Percentiles rank a stretch among this genome's conserved stretches.
phyloP scores from a whole-genome alignment of 2,888 invertebrate genomes.

The Diarsia rubi region DNA sequence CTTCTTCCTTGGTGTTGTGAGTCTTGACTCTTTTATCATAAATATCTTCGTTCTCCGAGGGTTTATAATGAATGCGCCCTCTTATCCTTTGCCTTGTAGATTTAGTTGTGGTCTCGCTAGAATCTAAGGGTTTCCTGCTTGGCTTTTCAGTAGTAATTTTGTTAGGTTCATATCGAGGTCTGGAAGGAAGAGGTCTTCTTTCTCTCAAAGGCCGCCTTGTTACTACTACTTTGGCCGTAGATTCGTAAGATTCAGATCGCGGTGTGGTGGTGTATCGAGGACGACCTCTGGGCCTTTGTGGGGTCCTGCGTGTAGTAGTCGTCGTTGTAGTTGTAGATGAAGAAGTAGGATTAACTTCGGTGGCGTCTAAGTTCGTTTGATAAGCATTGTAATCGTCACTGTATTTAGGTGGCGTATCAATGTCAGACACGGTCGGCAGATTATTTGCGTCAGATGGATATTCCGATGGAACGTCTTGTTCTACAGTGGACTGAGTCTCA shows the following conservation, averaged over 20 bases:
- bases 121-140: slow-evolving; percentile 75
- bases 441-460: slow-evolving; percentile 71
- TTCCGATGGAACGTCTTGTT: slow-evolving; percentile 71
- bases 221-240: slow-evolving; percentile 79
- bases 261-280: slow-evolving; percentile 85
- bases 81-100: slow-evolving; percentile 83
- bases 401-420: slow-evolving; percentile 71
- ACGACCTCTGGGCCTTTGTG: slow-evolving; percentile 81
- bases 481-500: slow-evolving; percentile 71
- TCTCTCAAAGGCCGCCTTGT: slow-evolving; percentile 90
- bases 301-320: slow-evolving; percentile 81
- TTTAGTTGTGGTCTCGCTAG: slow-evolving; percentile 82
- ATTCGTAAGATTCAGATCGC: slow-evolving; percentile 84
- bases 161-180: slow-evolving; percentile 83
- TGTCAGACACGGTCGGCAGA: slow-evolving; percentile 68
- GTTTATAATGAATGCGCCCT: slow-evolving; percentile 89
- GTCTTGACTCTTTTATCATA: slow-evolving; percentile 77
- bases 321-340: slow-evolving; percentile 79
- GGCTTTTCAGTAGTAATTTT: slow-evolving; percentile 84
- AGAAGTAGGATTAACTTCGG: slow-evolving; percentile 69
- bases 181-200: slow-evolving; percentile 85
- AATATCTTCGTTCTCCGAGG: slow-evolving; percentile 82
- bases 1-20: slow-evolving; percentile 78
- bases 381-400: slow-evolving; percentile 75
- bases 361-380: slow-evolving; percentile 71